Conservation (phyloP, 2,888 invertebrate species). For the Andrena camellia region DNA sequence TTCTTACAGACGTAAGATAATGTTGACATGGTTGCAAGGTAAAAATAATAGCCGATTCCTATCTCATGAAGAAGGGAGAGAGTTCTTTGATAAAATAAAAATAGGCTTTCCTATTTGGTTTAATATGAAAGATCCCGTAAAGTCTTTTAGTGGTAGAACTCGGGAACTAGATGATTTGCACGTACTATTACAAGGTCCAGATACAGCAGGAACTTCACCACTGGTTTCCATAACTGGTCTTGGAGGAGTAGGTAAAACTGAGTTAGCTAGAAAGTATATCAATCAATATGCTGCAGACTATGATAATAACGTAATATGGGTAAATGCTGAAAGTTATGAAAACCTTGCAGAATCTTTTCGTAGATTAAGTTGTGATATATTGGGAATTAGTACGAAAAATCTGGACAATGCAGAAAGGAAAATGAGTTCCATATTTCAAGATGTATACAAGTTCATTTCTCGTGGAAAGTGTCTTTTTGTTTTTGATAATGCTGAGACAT, state of each 20-base stretch:
- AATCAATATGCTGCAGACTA: neutral
- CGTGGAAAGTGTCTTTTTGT: neutral
- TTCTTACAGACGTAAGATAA: neutral
- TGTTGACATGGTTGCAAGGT: neutral
- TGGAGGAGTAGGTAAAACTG: constrained; percentile 1
- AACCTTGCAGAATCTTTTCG: neutral
- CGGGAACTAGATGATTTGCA: neutral
- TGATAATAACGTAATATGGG: constrained; percentile 15
- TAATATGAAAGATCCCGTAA: neutral
- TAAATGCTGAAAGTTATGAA: constrained; percentile 7
- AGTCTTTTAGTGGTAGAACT: neutral
- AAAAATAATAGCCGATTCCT: neutral
- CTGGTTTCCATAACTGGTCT: neutral
- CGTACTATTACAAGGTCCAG: neutral
- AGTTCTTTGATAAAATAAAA: neutral
- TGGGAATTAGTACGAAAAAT: neutral
- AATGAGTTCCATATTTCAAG: neutral
- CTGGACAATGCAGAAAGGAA: neutral
- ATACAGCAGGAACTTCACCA: neutral
- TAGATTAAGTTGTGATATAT: neutral
- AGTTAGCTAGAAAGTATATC: constrained; percentile 1
- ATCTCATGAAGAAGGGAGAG: neutral
- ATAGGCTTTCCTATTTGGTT: neutral
- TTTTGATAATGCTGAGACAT: constrained; percentile 10
- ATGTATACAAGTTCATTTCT: neutral